Conservation (phyloP, 2,797 vertebrate genomes). For the Gambelia wislizenii region DNA sequence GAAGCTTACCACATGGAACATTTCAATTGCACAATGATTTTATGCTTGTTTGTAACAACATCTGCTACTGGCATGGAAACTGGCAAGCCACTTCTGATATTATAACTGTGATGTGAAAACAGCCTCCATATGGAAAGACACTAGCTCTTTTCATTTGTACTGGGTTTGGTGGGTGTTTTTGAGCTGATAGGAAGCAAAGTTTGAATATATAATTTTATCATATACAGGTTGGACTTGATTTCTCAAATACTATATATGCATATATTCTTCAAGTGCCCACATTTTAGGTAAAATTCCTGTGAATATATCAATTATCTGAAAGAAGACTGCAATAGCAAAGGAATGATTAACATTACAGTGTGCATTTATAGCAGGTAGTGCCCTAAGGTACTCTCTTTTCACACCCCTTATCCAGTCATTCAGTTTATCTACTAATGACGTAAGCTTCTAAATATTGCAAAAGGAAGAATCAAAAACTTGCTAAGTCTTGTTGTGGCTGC, state of each 20-base stretch:
- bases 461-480: constrained; percentile 47
- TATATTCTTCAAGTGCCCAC: neutral
- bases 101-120: neutral
- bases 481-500: constrained; percentile 38
- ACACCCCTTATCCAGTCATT: neutral
- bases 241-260: neutral
- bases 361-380: constrained; percentile 13
- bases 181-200: neutral
- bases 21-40: neutral
- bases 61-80: neutral
- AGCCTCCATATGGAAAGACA: neutral
- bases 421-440: constrained; percentile 2
- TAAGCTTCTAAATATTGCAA: constrained; percentile 33
- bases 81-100: neutral
- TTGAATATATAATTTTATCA: neutral
- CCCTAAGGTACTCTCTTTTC: neutral
- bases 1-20: neutral
- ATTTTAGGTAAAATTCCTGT: neutral
- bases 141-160: neutral
- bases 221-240: neutral
- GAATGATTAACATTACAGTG: neutral
- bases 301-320: neutral
- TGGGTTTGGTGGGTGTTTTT: neutral
- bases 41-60: neutral
- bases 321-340: neutral